phyloP scores from a whole-genome alignment of 2,797 vertebrate genomes.

The Sphenodon punctatus region DNA sequence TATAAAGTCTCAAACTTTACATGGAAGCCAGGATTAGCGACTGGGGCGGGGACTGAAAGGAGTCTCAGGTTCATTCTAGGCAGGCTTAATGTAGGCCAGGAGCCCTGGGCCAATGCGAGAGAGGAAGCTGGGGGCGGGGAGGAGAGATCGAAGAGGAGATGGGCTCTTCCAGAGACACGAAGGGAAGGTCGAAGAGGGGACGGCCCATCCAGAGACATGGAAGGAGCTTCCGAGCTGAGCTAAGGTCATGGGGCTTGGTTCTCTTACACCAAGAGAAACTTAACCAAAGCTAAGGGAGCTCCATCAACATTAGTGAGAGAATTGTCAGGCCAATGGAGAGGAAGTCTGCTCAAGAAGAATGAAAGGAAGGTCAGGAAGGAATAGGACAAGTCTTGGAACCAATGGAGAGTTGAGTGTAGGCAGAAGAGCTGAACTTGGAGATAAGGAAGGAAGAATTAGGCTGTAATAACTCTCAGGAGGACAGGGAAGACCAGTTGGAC shows the following conservation, averaged over 20 bases:
- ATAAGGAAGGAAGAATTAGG: no score
- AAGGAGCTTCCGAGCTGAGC: no score
- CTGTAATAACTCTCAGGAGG: no score
- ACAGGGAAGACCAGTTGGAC: background rate
- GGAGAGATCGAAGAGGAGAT: no score
- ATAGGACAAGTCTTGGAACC: no score
- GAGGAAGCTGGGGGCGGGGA: no score
- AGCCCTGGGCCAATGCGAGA: background rate
- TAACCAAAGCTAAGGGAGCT: background rate
- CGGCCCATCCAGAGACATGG: fast-evolving
- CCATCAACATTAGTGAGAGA: background rate
- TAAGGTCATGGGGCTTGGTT: background rate
- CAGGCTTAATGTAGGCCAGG: background rate
- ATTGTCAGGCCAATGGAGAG: no score
- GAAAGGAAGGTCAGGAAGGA: no score
- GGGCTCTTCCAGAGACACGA: fast-evolving
- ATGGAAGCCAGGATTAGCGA: background rate
- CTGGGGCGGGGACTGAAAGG: background rate
- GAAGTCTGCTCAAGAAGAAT: no score
- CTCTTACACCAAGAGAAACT: background rate
- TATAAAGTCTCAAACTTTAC: background rate
- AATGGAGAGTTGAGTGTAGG: no score
- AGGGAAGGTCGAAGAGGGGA: background rate
- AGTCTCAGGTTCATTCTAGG: background rate
- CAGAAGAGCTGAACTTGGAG: no score